Conservation (phyloP, 2,888 invertebrate genomes). For the Belgica antarctica region DNA sequence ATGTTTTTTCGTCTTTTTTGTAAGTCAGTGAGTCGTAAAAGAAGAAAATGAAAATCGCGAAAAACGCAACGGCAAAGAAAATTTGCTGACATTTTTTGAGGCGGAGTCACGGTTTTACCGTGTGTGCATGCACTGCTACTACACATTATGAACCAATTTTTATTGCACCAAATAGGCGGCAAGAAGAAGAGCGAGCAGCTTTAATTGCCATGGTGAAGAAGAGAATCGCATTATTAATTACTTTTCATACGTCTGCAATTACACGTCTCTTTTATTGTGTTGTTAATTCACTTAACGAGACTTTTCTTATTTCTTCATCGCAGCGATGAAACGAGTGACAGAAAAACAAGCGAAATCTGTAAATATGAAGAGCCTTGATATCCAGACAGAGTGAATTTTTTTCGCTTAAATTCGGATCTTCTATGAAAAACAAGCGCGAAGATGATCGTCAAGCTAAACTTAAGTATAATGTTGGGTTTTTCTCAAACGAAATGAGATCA, state of each 20-base stretch:
- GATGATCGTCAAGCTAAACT: too few relatives aligned
- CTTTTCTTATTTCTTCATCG: too few relatives aligned
- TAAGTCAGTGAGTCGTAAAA: not conserved
- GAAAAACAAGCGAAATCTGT: too few relatives aligned
- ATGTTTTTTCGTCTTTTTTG: not conserved
- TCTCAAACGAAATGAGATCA: too few relatives aligned
- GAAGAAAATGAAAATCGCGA: slow-evolving; percentile 36
- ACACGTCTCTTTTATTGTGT: slow-evolving; percentile 39
- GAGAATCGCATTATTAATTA: slow-evolving; percentile 35
- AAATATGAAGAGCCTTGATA: too few relatives aligned
- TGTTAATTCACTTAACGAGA: slow-evolving; percentile 42
- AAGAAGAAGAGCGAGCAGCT: not conserved
- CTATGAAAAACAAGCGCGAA: too few relatives aligned
- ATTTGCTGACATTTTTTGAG: slow-evolving; percentile 43
- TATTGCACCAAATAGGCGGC: not conserved
- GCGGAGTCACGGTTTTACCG: slow-evolving; percentile 35
- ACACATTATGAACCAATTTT: not conserved
- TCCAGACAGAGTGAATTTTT: too few relatives aligned
- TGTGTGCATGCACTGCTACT: not conserved
- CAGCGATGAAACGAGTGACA: too few relatives aligned
- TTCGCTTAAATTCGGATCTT: too few relatives aligned
- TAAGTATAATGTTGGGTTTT: too few relatives aligned
- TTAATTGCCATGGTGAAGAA: slow-evolving; percentile 36
- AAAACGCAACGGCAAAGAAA: slow-evolving; percentile 34
- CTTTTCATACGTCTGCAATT: slow-evolving; percentile 30